These are phyloP conservation scores for Antheraea assamensis DNA, from an alignment of 2,888 invertebrate genomes.

Conservation along the genomic window DNA sequence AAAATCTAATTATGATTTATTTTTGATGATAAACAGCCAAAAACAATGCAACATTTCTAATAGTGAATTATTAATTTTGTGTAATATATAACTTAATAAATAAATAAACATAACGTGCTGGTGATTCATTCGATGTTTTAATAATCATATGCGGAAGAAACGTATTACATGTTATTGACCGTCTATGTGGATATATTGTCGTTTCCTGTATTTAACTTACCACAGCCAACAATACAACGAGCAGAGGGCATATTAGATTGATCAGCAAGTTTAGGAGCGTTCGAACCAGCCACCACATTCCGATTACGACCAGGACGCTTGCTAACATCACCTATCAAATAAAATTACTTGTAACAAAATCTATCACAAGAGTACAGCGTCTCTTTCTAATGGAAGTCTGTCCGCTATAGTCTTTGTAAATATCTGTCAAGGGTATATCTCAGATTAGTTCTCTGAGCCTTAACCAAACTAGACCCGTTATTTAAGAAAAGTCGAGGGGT, in stretches of 20 bases:
- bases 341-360: slow-evolving; percentile 1
- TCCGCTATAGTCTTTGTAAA: no score
- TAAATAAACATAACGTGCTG: no score
- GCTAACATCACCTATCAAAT: slow-evolving; percentile 68
- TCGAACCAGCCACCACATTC: slow-evolving; percentile 71
- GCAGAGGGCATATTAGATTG: slow-evolving; percentile 63
- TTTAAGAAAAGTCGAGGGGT: no score
- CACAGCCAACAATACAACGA: slow-evolving; percentile 68
- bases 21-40: no score
- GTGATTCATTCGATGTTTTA: neutral
- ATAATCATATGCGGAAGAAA: neutral
- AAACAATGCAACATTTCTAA: no score
- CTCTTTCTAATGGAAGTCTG: no score
- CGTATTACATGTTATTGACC: neutral
- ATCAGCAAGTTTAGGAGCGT: slow-evolving; percentile 59
- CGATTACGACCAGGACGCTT: slow-evolving; percentile 65
- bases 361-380: neutral
- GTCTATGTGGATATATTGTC: neutral
- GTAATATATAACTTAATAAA: no score
- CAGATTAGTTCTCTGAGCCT: no score
- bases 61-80: no score
- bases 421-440: no score
- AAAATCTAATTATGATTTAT: no score
- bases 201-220: slow-evolving; percentile 42
- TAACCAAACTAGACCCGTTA: no score